A percentile compares a stretch with the other conserved stretches of the same genome.
These are phyloP conservation scores for Zaprionus nigranus DNA, from an alignment of 1,140 invertebrate species.

Conservation along the genomic window DNA sequence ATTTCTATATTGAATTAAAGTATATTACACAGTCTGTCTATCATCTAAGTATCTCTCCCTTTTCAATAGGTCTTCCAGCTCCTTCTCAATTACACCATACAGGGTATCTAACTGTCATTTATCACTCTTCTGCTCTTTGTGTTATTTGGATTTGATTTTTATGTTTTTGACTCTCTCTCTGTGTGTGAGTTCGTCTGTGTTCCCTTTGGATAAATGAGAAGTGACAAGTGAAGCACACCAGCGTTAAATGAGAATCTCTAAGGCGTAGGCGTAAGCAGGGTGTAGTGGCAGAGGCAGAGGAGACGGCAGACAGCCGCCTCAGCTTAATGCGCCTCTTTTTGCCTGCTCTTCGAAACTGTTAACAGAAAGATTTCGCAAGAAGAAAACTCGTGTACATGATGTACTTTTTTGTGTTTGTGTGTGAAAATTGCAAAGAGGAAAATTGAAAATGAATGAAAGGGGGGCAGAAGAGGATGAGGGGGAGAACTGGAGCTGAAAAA, in stretches of 20 bases:
- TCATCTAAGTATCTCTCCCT: background rate
- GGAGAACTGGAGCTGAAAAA: background rate
- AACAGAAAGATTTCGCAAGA: conserved; percentile 58
- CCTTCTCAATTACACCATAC: background rate
- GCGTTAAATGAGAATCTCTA: conserved; percentile 16
- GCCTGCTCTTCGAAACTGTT: conserved; percentile 29
- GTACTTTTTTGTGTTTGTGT: conserved; percentile 1
- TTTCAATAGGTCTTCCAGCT: too few relatives aligned
- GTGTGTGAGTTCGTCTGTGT: conserved; percentile 1
- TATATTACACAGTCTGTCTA: background rate
- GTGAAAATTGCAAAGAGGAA: conserved; percentile 16
- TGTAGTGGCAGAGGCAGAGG: background rate
- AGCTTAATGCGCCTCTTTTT: background rate
- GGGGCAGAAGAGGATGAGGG: background rate
- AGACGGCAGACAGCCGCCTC: background rate
- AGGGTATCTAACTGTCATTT: background rate
- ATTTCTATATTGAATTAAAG: background rate
- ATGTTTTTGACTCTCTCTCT: background rate
- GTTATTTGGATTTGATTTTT: conserved; percentile 7
- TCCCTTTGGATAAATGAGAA: conserved; percentile 21
- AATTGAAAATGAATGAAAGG: conserved; percentile 9
- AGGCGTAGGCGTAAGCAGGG: background rate
- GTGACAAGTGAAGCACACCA: conserved; percentile 34
- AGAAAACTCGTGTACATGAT: conserved; percentile 37
- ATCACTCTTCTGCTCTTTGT: background rate